phyloP scores from a whole-genome alignment of 2,888 invertebrate species.

The Ischnus inquisitorius region DNA sequence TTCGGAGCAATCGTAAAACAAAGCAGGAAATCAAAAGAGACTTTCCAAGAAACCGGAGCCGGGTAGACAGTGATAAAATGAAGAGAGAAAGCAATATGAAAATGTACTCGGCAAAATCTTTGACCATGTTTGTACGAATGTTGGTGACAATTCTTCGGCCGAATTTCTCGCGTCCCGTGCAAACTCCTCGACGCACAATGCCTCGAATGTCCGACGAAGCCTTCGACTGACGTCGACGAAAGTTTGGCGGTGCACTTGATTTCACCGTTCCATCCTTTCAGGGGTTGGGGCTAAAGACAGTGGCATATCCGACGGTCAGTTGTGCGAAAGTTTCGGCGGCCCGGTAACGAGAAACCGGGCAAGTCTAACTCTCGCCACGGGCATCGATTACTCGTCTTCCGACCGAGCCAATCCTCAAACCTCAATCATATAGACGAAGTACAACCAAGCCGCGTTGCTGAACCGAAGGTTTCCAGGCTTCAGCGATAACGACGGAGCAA shows the following conservation, averaged over 20 bases:
- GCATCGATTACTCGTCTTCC: conserved; percentile 37
- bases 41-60: too few relatives aligned
- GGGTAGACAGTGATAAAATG: too few relatives aligned
- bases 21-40: too few relatives aligned
- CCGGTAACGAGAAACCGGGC: conserved; percentile 21
- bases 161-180: too few relatives aligned
- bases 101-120: too few relatives aligned
- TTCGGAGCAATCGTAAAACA: too few relatives aligned
- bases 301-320: conserved; percentile 15
- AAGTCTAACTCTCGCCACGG: conserved; percentile 16
- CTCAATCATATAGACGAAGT: conserved; percentile 13
- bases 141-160: too few relatives aligned
- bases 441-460: background rate
- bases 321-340: background rate
- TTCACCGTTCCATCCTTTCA: background rate
- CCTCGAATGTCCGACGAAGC: too few relatives aligned
- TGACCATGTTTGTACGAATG: too few relatives aligned
- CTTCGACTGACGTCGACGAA: background rate
- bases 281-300: conserved; percentile 15
- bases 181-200: too few relatives aligned
- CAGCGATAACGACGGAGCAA: conserved; percentile 33
- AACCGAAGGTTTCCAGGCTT: conserved; percentile 14
- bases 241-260: conserved; percentile 1
- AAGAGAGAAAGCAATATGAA: too few relatives aligned
- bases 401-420: conserved; percentile 5